A percentile compares a stretch with the other conserved stretches of the same genome.
Conservation (phyloP, 2,888 invertebrate species). For the Sicus ferrugineus region DNA sequence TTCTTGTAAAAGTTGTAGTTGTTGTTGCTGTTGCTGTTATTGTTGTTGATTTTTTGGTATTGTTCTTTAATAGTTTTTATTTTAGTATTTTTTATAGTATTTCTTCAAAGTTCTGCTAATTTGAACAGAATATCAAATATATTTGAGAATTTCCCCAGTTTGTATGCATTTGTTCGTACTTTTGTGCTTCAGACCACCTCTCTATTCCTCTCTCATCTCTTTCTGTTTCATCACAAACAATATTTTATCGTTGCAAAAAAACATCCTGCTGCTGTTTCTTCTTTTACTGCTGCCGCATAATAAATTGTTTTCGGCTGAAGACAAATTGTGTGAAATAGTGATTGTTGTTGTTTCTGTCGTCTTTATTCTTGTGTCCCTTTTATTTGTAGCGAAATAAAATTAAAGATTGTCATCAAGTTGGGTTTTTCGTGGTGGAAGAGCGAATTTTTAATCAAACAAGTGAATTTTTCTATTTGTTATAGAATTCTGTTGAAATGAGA, state of each 20-base stretch:
- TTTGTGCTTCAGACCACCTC: neutral
- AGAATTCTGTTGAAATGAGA: neutral
- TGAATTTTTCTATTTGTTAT: too few relatives aligned
- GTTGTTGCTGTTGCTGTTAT: conserved; percentile 4
- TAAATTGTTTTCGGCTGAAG: conserved; percentile 25
- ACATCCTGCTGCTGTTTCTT: neutral
- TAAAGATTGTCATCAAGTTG: conserved; percentile 18
- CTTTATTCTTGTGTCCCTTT: neutral
- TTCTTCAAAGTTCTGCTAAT: neutral
- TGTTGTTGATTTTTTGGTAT: conserved; percentile 11
- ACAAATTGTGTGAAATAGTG: conserved; percentile 18
- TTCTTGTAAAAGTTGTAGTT: too few relatives aligned
- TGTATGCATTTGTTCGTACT: conserved; percentile 18
- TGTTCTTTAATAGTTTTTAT: neutral
- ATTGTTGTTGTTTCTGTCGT: neutral
- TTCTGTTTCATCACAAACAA: neutral
- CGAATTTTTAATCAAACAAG: conserved; percentile 10
- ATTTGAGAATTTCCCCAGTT: conserved; percentile 26
- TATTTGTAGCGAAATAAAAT: conserved; percentile 9
- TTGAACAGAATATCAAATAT: neutral
- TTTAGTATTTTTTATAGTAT: neutral
- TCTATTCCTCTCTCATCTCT: neutral
- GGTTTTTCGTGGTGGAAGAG: neutral
- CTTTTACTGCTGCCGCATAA: neutral
- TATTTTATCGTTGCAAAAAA: too few relatives aligned